These are phyloP conservation scores for Paratilapia polleni DNA, from an alignment of 2,113 vertebrate species.

Conservation along the genomic window DNA sequence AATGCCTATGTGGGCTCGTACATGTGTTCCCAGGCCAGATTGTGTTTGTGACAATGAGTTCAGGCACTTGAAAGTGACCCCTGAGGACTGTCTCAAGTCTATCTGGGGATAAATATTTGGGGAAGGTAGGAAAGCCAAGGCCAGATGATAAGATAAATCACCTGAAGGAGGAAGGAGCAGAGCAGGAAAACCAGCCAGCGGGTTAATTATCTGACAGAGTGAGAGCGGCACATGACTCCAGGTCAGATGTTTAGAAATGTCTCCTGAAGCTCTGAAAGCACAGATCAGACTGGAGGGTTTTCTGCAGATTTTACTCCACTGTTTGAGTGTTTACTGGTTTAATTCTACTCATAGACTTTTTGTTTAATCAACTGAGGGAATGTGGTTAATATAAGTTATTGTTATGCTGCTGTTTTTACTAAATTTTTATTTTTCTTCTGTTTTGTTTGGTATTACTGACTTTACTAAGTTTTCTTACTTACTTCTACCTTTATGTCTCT, in stretches of 20 bases:
- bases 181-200: constrained; percentile 27
- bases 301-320: not conserved
- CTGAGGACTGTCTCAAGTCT: constrained; percentile 22
- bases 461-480: not conserved
- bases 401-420: too few species aligned
- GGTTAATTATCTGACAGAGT: constrained; percentile 45
- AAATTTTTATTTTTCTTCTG: not conserved
- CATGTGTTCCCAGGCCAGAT: not conserved
- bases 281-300: not conserved
- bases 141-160: constrained; percentile 61
- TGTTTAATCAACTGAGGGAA: not conserved
- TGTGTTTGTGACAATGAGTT: constrained; percentile 18
- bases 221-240: not conserved
- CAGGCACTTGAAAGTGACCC: constrained; percentile 36
- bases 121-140: constrained; percentile 43
- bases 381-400: not conserved
- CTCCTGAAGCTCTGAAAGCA: not conserved
- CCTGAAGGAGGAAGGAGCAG: constrained; percentile 48
- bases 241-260: not conserved
- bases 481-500: not conserved
- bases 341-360: not conserved
- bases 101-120: constrained; percentile 65
- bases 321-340: not conserved
- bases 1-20: not conserved
- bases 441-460: not conserved